Evolutionary conservation across 2,888 invertebrate genomes (phyloP).

Genomic region (Brenthis hecate): DNA sequence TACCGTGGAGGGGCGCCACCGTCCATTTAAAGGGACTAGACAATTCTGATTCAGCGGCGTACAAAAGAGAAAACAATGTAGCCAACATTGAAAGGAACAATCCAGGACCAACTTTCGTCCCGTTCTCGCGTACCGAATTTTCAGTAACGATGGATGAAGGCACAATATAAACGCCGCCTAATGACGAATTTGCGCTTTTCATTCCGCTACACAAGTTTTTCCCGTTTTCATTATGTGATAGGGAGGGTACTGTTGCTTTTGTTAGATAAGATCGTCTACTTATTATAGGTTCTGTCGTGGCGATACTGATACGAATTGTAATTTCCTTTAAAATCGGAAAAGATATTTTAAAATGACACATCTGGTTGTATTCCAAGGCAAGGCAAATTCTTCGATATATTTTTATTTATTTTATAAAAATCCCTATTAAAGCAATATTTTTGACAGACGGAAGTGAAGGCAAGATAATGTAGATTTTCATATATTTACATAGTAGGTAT

Average conservation of each 20-base stretch:
- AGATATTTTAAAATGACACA: not conserved
- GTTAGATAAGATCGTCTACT: constrained; percentile 73
- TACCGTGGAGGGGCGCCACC: constrained; percentile 80
- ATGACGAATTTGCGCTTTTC: constrained; percentile 83
- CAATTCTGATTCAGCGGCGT: constrained; percentile 80
- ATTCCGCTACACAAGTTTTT: constrained; percentile 83
- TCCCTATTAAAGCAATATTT: too few relatives aligned
- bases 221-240: constrained; percentile 82
- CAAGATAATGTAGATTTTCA: too few relatives aligned
- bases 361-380: too few relatives aligned
- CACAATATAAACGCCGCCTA: constrained; percentile 81
- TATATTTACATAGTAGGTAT: too few relatives aligned
- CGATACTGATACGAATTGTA: constrained; percentile 36
- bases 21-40: constrained; percentile 81
- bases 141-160: constrained; percentile 54
- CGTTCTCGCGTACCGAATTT: constrained; percentile 52
- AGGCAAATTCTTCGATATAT: too few relatives aligned
- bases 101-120: constrained; percentile 76
- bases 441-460: too few relatives aligned
- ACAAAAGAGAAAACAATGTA: constrained; percentile 83
- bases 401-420: too few relatives aligned
- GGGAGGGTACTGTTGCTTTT: constrained; percentile 72
- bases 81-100: constrained; percentile 83
- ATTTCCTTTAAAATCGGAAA: constrained; percentile 34
- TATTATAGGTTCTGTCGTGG: constrained; percentile 41